Conservation (phyloP, 2,888 invertebrate species). For the Orthosia gothica region DNA sequence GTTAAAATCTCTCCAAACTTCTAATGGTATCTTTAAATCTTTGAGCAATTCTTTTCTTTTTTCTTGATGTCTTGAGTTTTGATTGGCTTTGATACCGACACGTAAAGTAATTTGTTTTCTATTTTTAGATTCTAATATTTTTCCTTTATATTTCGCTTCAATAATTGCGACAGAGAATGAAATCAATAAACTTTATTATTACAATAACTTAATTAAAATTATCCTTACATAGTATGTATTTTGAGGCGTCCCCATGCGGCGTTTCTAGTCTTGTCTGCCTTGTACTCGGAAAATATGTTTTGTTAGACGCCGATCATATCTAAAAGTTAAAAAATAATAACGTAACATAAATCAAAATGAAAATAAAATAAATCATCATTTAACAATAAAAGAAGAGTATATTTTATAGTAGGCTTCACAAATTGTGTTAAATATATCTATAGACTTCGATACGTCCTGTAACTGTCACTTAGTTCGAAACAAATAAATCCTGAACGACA, state of each 20-base stretch:
- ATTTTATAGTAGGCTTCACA: slow-evolving; percentile 42
- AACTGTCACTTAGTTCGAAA: slow-evolving; percentile 36
- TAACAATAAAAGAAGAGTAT: slow-evolving; percentile 32
- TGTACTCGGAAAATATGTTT: too few species aligned
- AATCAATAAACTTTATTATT: too few species aligned
- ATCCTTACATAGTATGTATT: too few species aligned
- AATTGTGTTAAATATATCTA: slow-evolving; percentile 43
- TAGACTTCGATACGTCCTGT: slow-evolving; percentile 39
- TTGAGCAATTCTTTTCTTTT: not conserved
- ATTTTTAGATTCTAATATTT: not conserved
- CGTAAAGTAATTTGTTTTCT: not conserved
- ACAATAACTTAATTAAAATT: too few species aligned
- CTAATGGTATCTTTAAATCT: not conserved
- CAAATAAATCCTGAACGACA: too few species aligned
- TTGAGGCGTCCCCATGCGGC: not conserved
- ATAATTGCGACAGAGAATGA: too few species aligned
- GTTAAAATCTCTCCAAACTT: too few species aligned
- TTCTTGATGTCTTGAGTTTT: not conserved
- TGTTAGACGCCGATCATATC: too few species aligned
- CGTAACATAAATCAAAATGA: slow-evolving; percentile 3
- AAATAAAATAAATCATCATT: slow-evolving; percentile 18
- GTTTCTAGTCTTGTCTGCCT: too few species aligned
- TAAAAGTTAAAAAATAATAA: not conserved
- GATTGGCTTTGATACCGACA: not conserved
- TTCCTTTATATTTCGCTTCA: not conserved